Evolutionary conservation across 2,113 vertebrate genomes (phyloP).

Genomic region (Pyrgilauda ruficollis): DNA sequence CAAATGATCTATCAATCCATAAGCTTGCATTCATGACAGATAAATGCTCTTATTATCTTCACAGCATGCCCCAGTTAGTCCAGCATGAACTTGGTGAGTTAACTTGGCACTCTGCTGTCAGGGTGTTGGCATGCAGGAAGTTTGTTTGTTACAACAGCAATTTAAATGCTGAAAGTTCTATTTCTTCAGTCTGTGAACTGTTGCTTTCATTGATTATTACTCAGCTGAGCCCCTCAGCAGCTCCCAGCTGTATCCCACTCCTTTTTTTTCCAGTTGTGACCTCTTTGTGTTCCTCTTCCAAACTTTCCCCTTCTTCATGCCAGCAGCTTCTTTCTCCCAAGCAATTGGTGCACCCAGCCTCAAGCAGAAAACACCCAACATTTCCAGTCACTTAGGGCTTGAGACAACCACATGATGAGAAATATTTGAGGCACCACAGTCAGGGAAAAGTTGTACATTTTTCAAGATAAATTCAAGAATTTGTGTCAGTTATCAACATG

Average conservation of each 20-base stretch:
- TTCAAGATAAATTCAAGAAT: not conserved
- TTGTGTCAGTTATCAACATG: not conserved
- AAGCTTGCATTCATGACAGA: constrained; percentile 11
- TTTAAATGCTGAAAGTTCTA: not conserved
- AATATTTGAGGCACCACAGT: not conserved
- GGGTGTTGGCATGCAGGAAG: not conserved
- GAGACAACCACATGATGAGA: not conserved
- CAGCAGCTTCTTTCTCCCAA: not conserved
- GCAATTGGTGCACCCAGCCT: not conserved
- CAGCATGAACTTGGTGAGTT: not conserved
- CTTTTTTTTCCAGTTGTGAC: not conserved
- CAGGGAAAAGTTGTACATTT: not conserved
- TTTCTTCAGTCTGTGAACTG: not conserved
- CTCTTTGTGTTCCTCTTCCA: not conserved
- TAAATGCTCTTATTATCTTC: constrained; percentile 38
- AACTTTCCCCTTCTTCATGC: not conserved
- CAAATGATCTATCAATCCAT: constrained; percentile 27
- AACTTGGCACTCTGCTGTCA: not conserved
- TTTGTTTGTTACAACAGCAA: not conserved
- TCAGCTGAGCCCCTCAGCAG: not conserved
- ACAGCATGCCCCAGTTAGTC: not conserved
- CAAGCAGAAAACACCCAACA: not conserved
- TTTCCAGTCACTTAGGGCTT: not conserved
- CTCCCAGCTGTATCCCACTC: not conserved
- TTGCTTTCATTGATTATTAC: not conserved